Base-by-base conservation (phyloP, 2,888 invertebrate species). In the Lasius fuliginosus region DNA sequence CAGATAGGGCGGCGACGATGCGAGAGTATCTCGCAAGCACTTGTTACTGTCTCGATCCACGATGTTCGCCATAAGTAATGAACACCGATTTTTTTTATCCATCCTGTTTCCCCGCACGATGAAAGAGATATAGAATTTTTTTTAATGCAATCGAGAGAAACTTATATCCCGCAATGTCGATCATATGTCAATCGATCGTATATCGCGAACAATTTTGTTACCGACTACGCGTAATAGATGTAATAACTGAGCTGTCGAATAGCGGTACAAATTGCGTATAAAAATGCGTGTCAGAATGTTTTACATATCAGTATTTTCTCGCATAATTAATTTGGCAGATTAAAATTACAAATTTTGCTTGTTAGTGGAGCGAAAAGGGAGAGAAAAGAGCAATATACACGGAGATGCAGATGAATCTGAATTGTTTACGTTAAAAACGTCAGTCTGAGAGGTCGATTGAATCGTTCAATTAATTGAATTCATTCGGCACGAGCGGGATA, bases 381-480 rank as follows among this genome's bases (percentile, higher is more conserved):
- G 27, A 18, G 6, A 33, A 12, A 27, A 3, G 12, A 42, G 12
- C 27, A 8, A 18, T 46, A n/a, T 75, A 27, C 4, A 3, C 8
- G 15, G 8, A 42, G 3, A 6, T 60, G 46, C 46, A 33, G n/a
- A 53, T n/a, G n/a, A 79, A 69, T 69, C 18, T 46, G 2, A 69
- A 42, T 60, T 33, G 33, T 60, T 69, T 46, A 60, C 30, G 40
- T 56, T 23, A 15, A 27, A 27, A 27, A 27, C 42, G 12, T 46
- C 9, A 8, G 33, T 3, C 40, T 12, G 42, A 79, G 23, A 60
- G 60, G 18, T 46, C 56, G 68, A 77, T 77, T 77, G 67, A 79
- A 69, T 79, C 23, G 71, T 71, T 71, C 46, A 33, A 60, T 79
- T 71, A 79, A 79, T 60, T 79, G 71, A 79, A 79, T 71, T 27